Evolutionary conservation across 1,140 invertebrate genomes (phyloP).

Genomic region (Andricus grossulariae): DNA sequence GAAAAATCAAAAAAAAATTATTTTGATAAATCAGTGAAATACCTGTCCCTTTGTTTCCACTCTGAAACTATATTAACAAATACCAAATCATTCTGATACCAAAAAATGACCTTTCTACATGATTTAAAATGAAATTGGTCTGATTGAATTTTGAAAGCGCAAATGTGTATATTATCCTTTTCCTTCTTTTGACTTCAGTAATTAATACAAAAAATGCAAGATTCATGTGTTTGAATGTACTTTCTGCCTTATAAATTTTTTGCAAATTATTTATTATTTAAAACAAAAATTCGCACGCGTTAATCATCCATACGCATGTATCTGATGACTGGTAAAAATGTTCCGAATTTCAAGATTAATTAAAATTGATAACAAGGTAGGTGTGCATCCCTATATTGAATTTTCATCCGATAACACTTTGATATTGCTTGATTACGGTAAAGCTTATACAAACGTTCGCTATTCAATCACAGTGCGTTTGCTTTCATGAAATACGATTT

Average conservation of each 20-base stretch:
- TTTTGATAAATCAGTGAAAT: no score
- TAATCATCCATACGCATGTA: neutral
- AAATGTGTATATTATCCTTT: no score
- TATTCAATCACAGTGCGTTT: constrained; percentile 33
- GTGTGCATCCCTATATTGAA: neutral
- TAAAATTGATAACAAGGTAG: constrained; percentile 15
- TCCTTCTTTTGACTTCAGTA: no score
- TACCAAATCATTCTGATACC: no score
- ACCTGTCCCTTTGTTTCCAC: no score
- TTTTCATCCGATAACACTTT: neutral
- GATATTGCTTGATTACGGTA: neutral
- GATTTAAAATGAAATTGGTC: no score
- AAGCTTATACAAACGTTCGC: constrained; percentile 45
- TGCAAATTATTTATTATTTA: neutral
- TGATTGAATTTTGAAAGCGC: no score
- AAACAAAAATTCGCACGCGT: neutral
- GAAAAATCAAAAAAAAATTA: no score
- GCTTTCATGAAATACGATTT: neutral
- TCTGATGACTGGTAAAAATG: neutral
- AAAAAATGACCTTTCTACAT: no score
- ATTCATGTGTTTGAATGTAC: neutral
- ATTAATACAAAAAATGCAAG: no score
- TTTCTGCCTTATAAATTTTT: neutral
- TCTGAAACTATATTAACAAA: no score
- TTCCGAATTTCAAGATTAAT: constrained; percentile 4